Base-by-base conservation (phyloP, 2,797 vertebrate genomes). In the Manis crassicaudata region DNA sequence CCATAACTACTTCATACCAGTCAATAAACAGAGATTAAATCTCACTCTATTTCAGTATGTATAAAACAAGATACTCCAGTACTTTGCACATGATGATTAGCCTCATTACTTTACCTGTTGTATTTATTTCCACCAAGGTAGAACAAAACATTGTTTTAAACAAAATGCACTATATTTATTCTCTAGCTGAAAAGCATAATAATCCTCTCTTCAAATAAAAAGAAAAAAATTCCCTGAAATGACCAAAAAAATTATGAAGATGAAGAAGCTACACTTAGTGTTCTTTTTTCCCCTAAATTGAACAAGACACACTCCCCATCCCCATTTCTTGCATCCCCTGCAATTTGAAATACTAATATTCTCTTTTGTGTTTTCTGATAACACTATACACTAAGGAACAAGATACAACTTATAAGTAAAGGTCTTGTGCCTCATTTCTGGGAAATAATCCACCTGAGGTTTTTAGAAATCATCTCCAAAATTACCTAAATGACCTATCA, bases 391-490 rank as follows among this genome's bases (percentile, higher is more conserved):
- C 18, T 35, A 29, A 82, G 18, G 20, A 46, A 58, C 14, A 90
- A 88, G 40, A 60, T 70, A 5, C 6, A 56, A 25, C 11, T 87
- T 75, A 2, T 21, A 82, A 50, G 6, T 79, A 58, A 86, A 79
- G 27, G 10, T 2, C 27, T 7, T 17, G 6, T 50, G 10, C 25
- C 18, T 83, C 40, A 67, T 27, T 79, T 90, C 18, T 77, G 27
- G 17, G 79, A 70, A 86, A 79, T 7, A 76, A 40, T 27, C 10
- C 80, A 81, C 29, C 32, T 20, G 10, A 52, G 6, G 9, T 17
- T 88, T 96, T 84, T 52, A 62, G 27, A 93, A 81, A 82, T 40
- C 2, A 25, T 80, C 12, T 70, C 8, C 86, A 92, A 83, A 92
- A 27, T 81, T 85, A 73, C 17, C 40, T 68, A 27, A 88, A 23